Conservation (phyloP, 2,797 vertebrate genomes). For the Argentina silus region DNA sequence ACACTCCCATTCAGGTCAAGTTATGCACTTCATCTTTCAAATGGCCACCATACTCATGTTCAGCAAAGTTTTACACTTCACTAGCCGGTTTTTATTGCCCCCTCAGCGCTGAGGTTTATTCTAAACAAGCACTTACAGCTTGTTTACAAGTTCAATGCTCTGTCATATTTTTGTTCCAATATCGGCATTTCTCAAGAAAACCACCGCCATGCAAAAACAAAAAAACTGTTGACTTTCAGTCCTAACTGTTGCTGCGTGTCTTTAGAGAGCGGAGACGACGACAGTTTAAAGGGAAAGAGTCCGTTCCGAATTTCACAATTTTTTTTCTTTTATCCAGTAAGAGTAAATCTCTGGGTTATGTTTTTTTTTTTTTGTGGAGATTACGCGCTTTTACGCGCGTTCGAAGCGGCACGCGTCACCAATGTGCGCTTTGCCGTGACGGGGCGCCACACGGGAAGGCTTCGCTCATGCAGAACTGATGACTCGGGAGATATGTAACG, state of each 20-base stretch:
- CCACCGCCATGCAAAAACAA: too few relatives aligned
- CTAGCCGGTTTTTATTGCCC: neutral
- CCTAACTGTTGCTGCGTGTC: too few relatives aligned
- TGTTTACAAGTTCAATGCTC: too few relatives aligned
- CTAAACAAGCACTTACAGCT: too few relatives aligned
- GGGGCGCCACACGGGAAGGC: constrained; percentile 20
- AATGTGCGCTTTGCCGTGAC: constrained; percentile 16
- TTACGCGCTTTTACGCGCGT: constrained; percentile 23
- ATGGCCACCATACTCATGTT: neutral
- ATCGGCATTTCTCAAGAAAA: too few relatives aligned
- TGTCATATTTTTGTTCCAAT: too few relatives aligned
- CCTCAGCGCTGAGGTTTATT: neutral
- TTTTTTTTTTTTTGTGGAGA: constrained; percentile 17
- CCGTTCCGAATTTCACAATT: too few relatives aligned
- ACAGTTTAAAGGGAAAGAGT: too few relatives aligned
- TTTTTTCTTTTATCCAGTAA: neutral
- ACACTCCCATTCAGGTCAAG: constrained; percentile 37
- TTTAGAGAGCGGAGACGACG: too few relatives aligned
- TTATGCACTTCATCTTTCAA: constrained; percentile 26
- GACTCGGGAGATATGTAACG: constrained; percentile 30
- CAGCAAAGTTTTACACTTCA: neutral
- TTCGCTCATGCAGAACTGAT: constrained; percentile 37
- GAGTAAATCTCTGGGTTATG: neutral
- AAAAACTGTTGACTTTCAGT: too few relatives aligned
- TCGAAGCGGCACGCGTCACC: constrained; percentile 23